Conservation (phyloP, 37 sponge, comb jelly and placozoan species). For the Cladorhizidae sp. region DNA sequence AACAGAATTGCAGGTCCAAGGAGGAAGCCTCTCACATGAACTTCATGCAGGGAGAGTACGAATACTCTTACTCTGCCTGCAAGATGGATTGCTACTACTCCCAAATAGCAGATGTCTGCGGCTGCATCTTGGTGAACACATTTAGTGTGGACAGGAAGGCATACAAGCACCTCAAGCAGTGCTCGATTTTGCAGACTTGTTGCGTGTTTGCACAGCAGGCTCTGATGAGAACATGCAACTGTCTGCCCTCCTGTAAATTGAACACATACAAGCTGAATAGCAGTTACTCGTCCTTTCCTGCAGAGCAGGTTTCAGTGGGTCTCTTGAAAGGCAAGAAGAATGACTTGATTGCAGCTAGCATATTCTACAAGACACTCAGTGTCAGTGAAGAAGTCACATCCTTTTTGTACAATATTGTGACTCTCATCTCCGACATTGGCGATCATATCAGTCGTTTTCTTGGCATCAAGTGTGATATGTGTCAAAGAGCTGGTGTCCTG, state of each 20-base stretch:
- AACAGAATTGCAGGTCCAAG: neutral
- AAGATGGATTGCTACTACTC: neutral
- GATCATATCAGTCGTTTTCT: conserved; percentile 53
- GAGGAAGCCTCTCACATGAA: neutral
- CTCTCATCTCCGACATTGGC: conserved; percentile 47
- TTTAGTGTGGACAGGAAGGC: neutral
- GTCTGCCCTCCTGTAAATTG: neutral
- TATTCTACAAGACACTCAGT: conserved; percentile 2
- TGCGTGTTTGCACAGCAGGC: neutral
- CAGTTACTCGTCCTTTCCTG: conserved; percentile 15
- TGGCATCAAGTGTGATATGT: no score
- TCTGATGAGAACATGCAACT: neutral
- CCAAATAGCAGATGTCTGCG: neutral
- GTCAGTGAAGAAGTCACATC: neutral
- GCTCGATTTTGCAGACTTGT: conserved; percentile 12
- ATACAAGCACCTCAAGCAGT: neutral
- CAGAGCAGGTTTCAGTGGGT: neutral
- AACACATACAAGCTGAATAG: neutral
- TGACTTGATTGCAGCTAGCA: neutral
- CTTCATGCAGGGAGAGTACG: conserved; percentile 1
- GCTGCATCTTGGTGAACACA: neutral
- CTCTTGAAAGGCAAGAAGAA: neutral
- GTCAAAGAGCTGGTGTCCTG: no score
- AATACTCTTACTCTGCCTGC: conserved; percentile 26
- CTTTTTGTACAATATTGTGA: conserved; percentile 12